Evolutionary conservation across 2,797 vertebrate species (phyloP).

Genomic region (Chiloscyllium punctatum): DNA sequence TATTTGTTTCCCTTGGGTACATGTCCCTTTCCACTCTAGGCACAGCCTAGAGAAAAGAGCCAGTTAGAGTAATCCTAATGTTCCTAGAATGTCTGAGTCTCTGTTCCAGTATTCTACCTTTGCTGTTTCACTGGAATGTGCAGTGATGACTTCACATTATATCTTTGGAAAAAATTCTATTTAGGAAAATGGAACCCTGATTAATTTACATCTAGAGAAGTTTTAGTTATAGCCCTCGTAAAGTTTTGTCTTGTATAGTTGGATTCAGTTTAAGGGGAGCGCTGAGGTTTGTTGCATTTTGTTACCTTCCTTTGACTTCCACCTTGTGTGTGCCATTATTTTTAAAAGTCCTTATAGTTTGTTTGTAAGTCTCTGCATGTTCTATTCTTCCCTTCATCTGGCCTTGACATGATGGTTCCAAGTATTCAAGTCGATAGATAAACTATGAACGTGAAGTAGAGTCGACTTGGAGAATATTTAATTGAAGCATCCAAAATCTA

Average conservation of each 20-base stretch:
- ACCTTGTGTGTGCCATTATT: not conserved
- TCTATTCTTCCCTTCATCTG: not conserved
- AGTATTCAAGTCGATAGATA: not conserved
- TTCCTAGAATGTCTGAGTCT: not conserved
- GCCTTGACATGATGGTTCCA: not conserved
- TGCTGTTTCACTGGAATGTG: not conserved
- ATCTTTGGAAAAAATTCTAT: not conserved
- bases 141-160: not conserved
- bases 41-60: not conserved
- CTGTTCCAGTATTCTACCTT: not conserved
- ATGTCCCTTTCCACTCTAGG: not conserved
- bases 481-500: not conserved
- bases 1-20: not conserved
- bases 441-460: not conserved
- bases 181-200: not conserved
- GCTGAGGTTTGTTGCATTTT: not conserved
- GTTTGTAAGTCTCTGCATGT: not conserved
- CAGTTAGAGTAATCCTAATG: not conserved
- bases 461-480: not conserved
- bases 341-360: not conserved
- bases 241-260: not conserved
- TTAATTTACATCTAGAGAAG: not conserved
- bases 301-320: not conserved
- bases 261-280: not conserved
- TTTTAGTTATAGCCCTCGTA: not conserved